Percentiles rank a stretch among this genome's conserved stretches.
These are phyloP conservation scores for Schizotus pectinicornis DNA, from an alignment of 2,888 invertebrate species.

Conservation along the genomic window DNA sequence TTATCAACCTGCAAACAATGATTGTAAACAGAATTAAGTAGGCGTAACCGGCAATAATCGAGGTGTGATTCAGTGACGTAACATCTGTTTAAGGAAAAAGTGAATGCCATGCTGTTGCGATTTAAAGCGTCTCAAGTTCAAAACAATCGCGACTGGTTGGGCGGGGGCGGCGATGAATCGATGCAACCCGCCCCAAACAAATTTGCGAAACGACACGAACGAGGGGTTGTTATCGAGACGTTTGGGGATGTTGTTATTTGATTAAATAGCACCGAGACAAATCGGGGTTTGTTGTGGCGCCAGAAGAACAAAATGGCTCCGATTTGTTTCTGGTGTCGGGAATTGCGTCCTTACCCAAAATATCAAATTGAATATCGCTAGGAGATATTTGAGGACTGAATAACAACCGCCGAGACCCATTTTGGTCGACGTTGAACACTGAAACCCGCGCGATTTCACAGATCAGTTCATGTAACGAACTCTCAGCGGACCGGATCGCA, in stretches of 20 bases:
- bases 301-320: constrained; percentile 41
- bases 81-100: constrained; percentile 24
- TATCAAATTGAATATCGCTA: constrained; percentile 74
- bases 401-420: constrained; percentile 77
- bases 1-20: background rate
- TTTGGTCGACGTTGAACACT: constrained; percentile 29
- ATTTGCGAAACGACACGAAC: background rate
- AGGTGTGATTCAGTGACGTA: constrained; percentile 12
- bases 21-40: constrained; percentile 1
- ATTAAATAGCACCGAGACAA: background rate
- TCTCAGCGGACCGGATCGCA: background rate
- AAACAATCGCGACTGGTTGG: constrained; percentile 1
- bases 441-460: background rate
- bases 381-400: constrained; percentile 72
- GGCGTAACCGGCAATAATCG: background rate
- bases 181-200: background rate
- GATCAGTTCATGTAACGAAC: background rate
- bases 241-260: background rate
- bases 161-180: constrained; percentile 2
- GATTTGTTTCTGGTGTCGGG: constrained; percentile 4
- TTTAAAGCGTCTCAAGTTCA: constrained; percentile 5
- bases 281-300: constrained; percentile 2
- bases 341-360: constrained; percentile 69
- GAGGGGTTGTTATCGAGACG: background rate
- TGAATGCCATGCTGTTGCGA: constrained; percentile 4